Base-by-base conservation (phyloP, 1,140 invertebrate genomes). In the Hycleus cichorii region DNA sequence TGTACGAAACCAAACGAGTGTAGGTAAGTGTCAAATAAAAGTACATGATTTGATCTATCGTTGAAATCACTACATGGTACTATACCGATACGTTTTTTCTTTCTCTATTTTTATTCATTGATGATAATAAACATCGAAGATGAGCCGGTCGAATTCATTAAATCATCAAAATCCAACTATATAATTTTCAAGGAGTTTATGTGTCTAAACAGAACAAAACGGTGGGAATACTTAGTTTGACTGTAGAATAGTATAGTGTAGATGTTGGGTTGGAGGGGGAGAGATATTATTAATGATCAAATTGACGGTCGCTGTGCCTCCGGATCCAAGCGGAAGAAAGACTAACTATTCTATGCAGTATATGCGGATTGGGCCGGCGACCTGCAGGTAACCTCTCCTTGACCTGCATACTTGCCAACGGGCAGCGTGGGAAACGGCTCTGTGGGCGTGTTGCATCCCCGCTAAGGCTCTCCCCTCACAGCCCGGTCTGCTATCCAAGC, bases 1-100 rank as follows among this genome's bases (percentile, higher is more conserved):
- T 98, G 95, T 81, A 85, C 83, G 67, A 83, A 84, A 73, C 94
- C 95, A 66, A 90, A 93, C 79, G 91, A 96, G 80, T 97, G 94
- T 90, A 84, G 83, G 93, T 95, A 83, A 91, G 91, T 94, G 45
- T 45, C 18, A 18, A 18, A 18, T 18, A 50, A 27, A 57, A 38
- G 32, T 40, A 40, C 39, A 32, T 43, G 50, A 44, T 49, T 46
- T 62, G 50, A 62, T 58, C 60, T 40, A 47, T 47, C 48, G 52
- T 62, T 62, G 49, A 62, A 62, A 62, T 62, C 46, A 42, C 47
- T 42, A 38, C 12, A 11, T 10, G 40, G 54, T 57, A 48, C 25
- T 26, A 57, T 53, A 45, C 32, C 8, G 47, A 55, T 39, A 32
- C 24, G 24, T 55, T 39, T 47, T 27, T 9, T 38, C 5, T 39